These are phyloP conservation scores for Eutrigla gurnardus DNA, from an alignment of 2,797 vertebrate genomes.

Conservation along the genomic window DNA sequence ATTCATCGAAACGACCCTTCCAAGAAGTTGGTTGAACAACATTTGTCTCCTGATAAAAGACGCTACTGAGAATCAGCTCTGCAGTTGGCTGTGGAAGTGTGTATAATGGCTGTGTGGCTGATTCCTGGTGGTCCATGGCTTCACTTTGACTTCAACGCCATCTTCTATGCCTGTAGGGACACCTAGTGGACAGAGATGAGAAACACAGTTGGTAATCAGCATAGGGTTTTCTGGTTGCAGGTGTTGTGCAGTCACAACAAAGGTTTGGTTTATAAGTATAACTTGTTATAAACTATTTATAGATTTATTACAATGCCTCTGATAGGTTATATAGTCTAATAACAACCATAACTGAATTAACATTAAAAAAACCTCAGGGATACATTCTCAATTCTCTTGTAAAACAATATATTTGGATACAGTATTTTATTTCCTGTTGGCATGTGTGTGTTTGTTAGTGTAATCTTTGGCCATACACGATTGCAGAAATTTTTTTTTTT, in stretches of 20 bases:
- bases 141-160: constrained; percentile 6
- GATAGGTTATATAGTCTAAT: no score
- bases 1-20: not conserved
- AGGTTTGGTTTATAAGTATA: not conserved
- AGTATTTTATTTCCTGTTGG: not conserved
- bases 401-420: not conserved
- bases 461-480: not conserved
- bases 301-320: not conserved
- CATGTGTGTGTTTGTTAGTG: no score
- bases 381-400: not conserved
- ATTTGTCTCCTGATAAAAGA: constrained; percentile 6
- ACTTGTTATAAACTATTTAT: not conserved
- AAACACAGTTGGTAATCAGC: constrained; percentile 45
- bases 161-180: constrained; percentile 65
- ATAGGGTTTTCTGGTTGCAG: not conserved
- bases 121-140: constrained; percentile 17
- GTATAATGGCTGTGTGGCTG: constrained; percentile 23
- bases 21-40: not conserved
- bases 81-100: constrained; percentile 13
- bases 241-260: not conserved
- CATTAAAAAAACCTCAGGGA: not conserved
- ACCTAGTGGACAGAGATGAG: constrained; percentile 71
- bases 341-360: not conserved
- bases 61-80: constrained; percentile 15
- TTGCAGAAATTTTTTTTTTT: not conserved